phyloP scores from a whole-genome alignment of 2,888 invertebrate species.

The Agonopterix alstromeriana region DNA sequence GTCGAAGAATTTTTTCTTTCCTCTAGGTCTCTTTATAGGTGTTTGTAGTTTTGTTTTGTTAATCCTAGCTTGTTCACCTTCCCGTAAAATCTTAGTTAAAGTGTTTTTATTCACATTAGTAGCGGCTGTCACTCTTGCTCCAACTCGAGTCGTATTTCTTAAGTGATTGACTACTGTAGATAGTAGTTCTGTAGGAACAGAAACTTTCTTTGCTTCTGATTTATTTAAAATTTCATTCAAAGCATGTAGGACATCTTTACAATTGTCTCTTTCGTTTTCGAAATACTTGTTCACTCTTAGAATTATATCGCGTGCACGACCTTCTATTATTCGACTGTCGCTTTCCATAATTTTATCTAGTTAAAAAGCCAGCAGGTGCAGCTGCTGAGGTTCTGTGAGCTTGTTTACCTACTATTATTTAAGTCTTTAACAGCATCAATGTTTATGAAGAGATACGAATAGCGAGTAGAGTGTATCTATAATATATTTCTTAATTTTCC shows the following conservation, averaged over 20 bases:
- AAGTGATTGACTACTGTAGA: background rate
- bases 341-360: too few relatives aligned
- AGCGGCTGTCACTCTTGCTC: background rate
- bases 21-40: background rate
- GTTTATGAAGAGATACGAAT: too few relatives aligned
- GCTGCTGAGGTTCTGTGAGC: too few relatives aligned
- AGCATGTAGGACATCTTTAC: background rate
- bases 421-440: too few relatives aligned
- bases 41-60: background rate
- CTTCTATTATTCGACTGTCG: background rate
- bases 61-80: background rate
- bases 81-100: background rate
- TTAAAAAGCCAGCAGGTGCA: too few relatives aligned
- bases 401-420: too few relatives aligned
- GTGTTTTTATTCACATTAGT: conserved; percentile 1
- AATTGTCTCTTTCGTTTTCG: background rate
- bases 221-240: background rate
- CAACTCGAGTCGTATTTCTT: background rate
- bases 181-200: background rate
- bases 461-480: too few relatives aligned
- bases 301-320: background rate
- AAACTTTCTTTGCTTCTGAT: background rate
- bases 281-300: background rate
- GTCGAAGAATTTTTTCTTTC: background rate
- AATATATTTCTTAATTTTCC: too few relatives aligned